Conservation (phyloP, 92 coral and sea anemone species). For the Zoanthus solanderi region DNA sequence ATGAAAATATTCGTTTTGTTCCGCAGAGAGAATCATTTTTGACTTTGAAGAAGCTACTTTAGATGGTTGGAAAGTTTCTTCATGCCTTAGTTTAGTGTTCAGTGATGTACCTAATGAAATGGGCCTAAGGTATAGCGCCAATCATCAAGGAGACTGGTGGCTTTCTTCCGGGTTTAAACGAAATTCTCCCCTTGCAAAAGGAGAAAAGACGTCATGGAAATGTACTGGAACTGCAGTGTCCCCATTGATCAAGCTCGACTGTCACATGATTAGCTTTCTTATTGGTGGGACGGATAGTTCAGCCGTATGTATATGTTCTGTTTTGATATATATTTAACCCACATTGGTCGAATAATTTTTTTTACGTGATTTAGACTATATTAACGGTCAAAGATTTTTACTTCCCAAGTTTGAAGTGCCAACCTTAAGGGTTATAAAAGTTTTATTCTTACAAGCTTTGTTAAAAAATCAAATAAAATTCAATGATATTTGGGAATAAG, state of each 20-base stretch:
- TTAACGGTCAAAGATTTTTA: no score
- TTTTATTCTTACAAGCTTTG: no score
- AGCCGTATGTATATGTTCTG: not conserved
- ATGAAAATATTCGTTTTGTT: not conserved
- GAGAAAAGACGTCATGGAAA: not conserved
- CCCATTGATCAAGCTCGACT: conserved; percentile 31
- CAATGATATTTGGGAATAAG: no score
- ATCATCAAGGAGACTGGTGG: conserved; percentile 42
- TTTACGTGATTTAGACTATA: no score
- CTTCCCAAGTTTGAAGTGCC: no score
- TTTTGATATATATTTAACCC: no score
- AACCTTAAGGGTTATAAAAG: no score
- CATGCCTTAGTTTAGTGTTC: conserved; percentile 8
- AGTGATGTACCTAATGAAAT: conserved; percentile 35
- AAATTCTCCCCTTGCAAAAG: conserved; percentile 31
- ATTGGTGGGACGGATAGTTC: conserved; percentile 18
- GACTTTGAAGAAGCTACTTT: conserved; percentile 48
- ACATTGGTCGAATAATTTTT: no score
- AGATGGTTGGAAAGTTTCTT: conserved; percentile 39
- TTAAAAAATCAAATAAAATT: not conserved
- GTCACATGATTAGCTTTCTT: conserved; percentile 14
- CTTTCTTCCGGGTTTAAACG: conserved; percentile 42
- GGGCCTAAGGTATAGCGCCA: conserved; percentile 2
- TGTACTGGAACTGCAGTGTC: conserved; percentile 21
- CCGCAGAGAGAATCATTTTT: conserved; percentile 24